These are phyloP conservation scores for Alviniconcha strummeri DNA, from an alignment of 2,888 invertebrate species.

Conservation along the genomic window DNA sequence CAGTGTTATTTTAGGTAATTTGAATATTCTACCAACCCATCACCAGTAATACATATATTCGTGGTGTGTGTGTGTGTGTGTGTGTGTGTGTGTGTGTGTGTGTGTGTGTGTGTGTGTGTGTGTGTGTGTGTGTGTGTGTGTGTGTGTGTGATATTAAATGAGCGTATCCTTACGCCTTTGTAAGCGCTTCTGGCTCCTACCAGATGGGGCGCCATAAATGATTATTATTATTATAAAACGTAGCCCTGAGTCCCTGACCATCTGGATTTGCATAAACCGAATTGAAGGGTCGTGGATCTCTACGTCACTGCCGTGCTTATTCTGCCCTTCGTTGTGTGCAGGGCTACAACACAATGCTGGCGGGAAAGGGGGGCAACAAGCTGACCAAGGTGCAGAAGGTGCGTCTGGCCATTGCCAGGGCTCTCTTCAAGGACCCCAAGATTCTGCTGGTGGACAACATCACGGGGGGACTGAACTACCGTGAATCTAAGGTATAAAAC, in stretches of 20 bases:
- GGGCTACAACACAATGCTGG: slow-evolving; percentile 36
- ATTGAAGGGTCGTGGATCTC: too few species aligned
- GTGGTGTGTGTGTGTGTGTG: neutral
- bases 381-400: slow-evolving; percentile 33
- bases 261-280: too few species aligned
- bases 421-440: slow-evolving; percentile 79
- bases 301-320: too few species aligned
- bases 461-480: slow-evolving; percentile 75
- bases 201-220: too few species aligned
- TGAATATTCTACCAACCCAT: too few species aligned
- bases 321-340: slow-evolving; percentile 41
- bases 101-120: neutral
- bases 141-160: neutral
- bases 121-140: neutral
- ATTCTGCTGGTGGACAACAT: slow-evolving; percentile 84
- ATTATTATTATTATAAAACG: too few species aligned
- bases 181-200: too few species aligned
- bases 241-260: too few species aligned
- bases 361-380: slow-evolving; percentile 28
- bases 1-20: too few species aligned
- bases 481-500: too few species aligned
- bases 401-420: slow-evolving; percentile 57
- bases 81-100: slow-evolving; percentile 12
- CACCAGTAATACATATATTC: neutral
- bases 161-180: too few species aligned